Base-by-base conservation (phyloP, 2,888 invertebrate genomes). In the Cheilosia vernalis region DNA sequence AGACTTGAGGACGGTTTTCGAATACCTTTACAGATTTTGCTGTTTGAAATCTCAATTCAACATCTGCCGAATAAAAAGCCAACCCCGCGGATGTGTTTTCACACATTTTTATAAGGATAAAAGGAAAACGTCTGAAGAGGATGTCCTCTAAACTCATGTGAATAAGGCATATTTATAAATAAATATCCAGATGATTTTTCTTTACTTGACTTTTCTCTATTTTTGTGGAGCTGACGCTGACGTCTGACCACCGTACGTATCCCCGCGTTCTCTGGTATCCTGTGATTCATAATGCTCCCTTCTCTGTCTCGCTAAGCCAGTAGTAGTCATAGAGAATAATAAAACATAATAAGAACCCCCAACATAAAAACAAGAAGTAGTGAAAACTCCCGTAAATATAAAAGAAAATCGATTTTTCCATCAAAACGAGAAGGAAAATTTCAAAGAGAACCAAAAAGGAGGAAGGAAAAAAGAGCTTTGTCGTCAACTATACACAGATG, bases 381-480 rank as follows among this genome's bases (percentile, higher is more conserved):
- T 33, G 42, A 74, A 81, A 76, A 47, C 40, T 58, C 60, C 63
- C 47, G 37, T 60, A 44, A 49, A 56, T 51, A 51, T 51, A 78
- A 58, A 27, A 40, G 70, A 64, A 64, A 72, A 85, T 85, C 85
- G 85, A 85, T 85, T 85, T 84, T 80, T 85, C 60, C 76, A 58
- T 19, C 51, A 53, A 69, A 63, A 55, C 27, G 37, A 49, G 7
- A 27, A 64, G 56, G 58, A 19, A 30, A 56, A 21, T 76, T 61
- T 17, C 17, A 47, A 64, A 17, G 21, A 40, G 60, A 47, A 60
- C 30, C 55, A 58, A 5, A 13, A n/a, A 44, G 17, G 24, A 33
- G 17, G 17, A 47, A n/a, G 17, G 10, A 44, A n/a, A 47, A 58
- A 49, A 70, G 64, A 70, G 70, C 79, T 72, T 47, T 64, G 42